Base-by-base conservation (phyloP, 2,888 invertebrate species). In the Odontocerum albicorne region DNA sequence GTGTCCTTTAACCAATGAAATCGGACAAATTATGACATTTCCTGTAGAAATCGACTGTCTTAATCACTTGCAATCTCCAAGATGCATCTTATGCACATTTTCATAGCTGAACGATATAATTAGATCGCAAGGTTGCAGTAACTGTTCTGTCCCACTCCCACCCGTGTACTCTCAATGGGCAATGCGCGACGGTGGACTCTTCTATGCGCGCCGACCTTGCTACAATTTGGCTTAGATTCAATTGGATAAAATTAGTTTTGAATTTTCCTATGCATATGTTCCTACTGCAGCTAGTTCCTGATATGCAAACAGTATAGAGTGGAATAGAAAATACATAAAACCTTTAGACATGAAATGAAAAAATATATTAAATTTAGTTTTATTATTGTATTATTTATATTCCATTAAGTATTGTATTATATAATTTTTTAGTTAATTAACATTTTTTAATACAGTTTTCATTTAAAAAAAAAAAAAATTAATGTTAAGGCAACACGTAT, bases 151-250 rank as follows among this genome's bases (percentile, higher is more conserved):
- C 40, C 39, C 39, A 20, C 27, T 55, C 50, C 31, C n/a, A 35
- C 20, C 35, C 6, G 22, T 13, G 20, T 10, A 10, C 4, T 46
- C 20, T 13, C 19, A 17, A 12, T 35, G 21, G n/a, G 13, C 10
- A 27, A 4, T 10, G 27, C 27, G 15, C 12, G 13, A 13, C 20
- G 21, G 20, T 16, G 13, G 4, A 8, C 19, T 43, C 19, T 38
- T 39, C 51, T 32, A 32, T 21, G 19, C n/a, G 17, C 39, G 17
- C 8, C 43, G 62, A 54, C 62, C 62, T 62, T 61, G 61, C 51
- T 22, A 31, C 45, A 46, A 55, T 57, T 62, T 62, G 62, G 62
- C 62, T 45, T 54, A 40, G 49, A 57, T 51, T 61, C 62, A 56
- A 55, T 58, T 45, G 42, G 47, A 31, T 51, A 44, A 49, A 49